Base-by-base conservation (phyloP, 1,140 invertebrate species). In the Sminthurides bifidus region DNA sequence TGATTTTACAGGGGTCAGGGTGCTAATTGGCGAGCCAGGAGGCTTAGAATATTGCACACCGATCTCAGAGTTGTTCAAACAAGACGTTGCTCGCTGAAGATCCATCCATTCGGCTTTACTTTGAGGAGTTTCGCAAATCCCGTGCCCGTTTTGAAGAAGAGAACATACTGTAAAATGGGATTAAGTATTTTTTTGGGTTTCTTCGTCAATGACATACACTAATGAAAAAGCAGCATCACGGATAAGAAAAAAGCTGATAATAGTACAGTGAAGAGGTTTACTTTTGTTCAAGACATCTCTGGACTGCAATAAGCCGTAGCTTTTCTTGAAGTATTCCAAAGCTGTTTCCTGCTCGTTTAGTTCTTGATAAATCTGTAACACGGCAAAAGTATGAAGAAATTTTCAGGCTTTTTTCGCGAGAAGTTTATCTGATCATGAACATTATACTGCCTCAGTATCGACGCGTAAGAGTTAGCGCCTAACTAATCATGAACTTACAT, bases 261-360 rank as follows among this genome's bases (percentile, higher is more conserved):
- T 35, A 35, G 8, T 35, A 35, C 10, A 35, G n/a, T 35, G 10
- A 35, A 35, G 10, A 35, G 8, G 33, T 45, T 45, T 33, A 49
- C 46, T 49, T 33, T 49, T 49, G 23, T 49, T 49, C 10, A 49
- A 21, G 31, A 49, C 46, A 33, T 49, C 46, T 19, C 46, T 10
- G 14, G 26, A 33, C 19, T 49, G 31, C n/a, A 27, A 27, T 6
- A 49, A 10, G 19, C 21, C 30, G 24, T 49, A 49, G 35, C 46
- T 49, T 35, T 49, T 49, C 31, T 49, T 49, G 29, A 33, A 48
- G 19, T 48, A 27, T 8, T 27, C 44, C 19, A 48, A 26, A 8
- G 44, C 44, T 30, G 26, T 27, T 19, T 48, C 44, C 6, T 48
- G 44, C 8, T 21, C 6, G 24, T 27, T 48, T 10, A 48, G 44